Conservation (phyloP, 1,140 invertebrate genomes). For the Pseudachorutes palmiensis region DNA sequence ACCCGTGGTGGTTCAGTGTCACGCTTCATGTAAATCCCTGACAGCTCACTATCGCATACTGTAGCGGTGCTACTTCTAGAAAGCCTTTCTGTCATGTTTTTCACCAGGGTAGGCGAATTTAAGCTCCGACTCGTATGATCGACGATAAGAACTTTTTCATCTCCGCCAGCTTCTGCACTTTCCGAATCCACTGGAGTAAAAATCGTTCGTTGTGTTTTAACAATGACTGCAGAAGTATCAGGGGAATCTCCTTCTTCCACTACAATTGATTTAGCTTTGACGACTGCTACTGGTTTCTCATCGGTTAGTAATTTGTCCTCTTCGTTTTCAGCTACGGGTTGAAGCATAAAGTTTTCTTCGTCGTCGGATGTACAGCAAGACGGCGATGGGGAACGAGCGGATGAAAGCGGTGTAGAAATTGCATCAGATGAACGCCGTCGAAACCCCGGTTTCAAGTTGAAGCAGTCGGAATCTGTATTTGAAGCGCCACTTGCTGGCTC, state of each 20-base stretch:
- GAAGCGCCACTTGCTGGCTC: conserved; percentile 28
- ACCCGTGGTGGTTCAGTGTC: not conserved
- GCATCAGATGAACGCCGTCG: conserved; percentile 28
- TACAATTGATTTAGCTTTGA: conserved; percentile 20
- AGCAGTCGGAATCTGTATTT: conserved; percentile 34
- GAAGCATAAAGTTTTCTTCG: conserved; percentile 24
- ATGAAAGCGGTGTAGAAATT: conserved; percentile 21
- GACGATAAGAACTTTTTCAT: not conserved
- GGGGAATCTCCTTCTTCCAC: conserved; percentile 19
- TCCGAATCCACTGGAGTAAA: conserved; percentile 25
- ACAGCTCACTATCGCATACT: too few relatives aligned
- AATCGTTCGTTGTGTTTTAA: conserved; percentile 32
- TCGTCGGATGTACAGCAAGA: conserved; percentile 33
- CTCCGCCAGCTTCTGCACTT: not conserved
- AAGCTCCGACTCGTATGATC: not conserved
- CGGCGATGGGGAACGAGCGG: conserved; percentile 22
- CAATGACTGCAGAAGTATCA: conserved; percentile 12
- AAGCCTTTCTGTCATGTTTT: not conserved
- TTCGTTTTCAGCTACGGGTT: conserved; percentile 30
- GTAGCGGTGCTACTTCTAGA: too few relatives aligned
- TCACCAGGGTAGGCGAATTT: conserved; percentile 12
- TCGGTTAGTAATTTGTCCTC: conserved; percentile 14
- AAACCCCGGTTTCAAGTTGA: conserved; percentile 17
- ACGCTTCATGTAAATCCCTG: not conserved
- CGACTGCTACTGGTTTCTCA: conserved; percentile 12